Conservation (phyloP, 1,140 invertebrate genomes). For the Nymphalis io region DNA sequence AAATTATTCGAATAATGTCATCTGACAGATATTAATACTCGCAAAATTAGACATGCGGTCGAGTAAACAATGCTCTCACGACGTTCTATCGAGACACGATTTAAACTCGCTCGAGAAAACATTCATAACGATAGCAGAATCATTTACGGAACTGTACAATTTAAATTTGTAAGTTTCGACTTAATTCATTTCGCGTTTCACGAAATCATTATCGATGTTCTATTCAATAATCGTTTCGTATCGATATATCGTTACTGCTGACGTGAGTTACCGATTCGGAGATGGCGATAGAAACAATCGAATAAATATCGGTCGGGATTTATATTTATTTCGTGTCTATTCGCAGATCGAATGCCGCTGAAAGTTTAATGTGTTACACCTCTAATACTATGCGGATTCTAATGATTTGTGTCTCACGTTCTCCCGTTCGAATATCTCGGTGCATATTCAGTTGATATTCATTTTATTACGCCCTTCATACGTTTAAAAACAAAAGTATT, state of each 20-base stretch:
- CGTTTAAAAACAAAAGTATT: no score
- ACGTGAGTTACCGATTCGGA: constrained; percentile 65
- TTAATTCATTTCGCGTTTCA: constrained; percentile 28
- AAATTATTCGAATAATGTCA: constrained; percentile 55
- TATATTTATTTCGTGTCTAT: constrained; percentile 62
- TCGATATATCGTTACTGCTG: constrained; percentile 70
- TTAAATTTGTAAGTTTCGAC: constrained; percentile 8
- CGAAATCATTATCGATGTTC: constrained; percentile 54
- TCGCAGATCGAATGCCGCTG: constrained; percentile 45
- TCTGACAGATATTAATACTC: constrained; percentile 34
- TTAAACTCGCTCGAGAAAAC: neutral
- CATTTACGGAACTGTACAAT: neutral
- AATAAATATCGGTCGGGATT: constrained; percentile 64
- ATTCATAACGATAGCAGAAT: neutral
- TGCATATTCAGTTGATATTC: neutral
- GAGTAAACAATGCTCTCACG: neutral
- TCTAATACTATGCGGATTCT: constrained; percentile 1
- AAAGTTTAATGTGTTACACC: constrained; percentile 44
- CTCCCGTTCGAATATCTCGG: neutral
- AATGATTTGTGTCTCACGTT: constrained; percentile 8
- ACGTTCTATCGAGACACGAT: neutral
- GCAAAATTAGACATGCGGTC: neutral
- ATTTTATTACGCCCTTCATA: no score
- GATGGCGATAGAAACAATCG: constrained; percentile 65
- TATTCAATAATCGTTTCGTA: constrained; percentile 67